Conservation (phyloP, 2,888 invertebrate genomes). For the Metacarcinus magister region DNA sequence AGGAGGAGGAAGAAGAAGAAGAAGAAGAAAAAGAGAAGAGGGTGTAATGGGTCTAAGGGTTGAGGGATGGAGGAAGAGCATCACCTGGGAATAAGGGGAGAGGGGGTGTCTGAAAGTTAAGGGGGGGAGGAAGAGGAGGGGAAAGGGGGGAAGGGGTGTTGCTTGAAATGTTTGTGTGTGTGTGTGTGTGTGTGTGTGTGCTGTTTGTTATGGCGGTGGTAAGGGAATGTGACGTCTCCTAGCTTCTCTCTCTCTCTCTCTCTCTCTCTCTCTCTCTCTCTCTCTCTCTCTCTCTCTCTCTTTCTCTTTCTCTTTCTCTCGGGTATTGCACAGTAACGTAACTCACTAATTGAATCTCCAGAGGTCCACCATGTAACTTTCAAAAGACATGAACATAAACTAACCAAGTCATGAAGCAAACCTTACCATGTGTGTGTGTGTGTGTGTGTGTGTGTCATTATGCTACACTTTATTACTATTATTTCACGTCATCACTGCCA, state of each 20-base stretch:
- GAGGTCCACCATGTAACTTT: not conserved
- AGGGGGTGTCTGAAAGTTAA: not conserved
- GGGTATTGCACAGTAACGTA: not conserved
- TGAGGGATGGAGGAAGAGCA: not conserved
- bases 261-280: conserved; percentile 26
- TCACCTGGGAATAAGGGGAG: not conserved
- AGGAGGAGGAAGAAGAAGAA: no score
- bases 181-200: no score
- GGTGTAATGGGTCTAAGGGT: not conserved
- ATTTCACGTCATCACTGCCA: not conserved
- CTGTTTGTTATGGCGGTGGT: no score
- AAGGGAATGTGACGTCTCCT: no score
- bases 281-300: conserved; percentile 26
- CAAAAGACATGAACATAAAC: not conserved
- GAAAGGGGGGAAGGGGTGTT: not conserved
- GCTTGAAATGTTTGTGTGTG: not conserved
- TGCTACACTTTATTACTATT: not conserved
- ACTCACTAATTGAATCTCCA: not conserved
- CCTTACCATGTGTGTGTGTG: not conserved
- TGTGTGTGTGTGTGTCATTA: not conserved
- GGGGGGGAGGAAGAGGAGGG: no score
- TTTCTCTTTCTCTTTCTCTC: not conserved
- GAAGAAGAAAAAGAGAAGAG: no score
- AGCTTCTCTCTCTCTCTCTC: no score
- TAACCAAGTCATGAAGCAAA: not conserved